Evolutionary conservation across 2,888 invertebrate genomes (phyloP).

Genomic region (Macrophya annulata): DNA sequence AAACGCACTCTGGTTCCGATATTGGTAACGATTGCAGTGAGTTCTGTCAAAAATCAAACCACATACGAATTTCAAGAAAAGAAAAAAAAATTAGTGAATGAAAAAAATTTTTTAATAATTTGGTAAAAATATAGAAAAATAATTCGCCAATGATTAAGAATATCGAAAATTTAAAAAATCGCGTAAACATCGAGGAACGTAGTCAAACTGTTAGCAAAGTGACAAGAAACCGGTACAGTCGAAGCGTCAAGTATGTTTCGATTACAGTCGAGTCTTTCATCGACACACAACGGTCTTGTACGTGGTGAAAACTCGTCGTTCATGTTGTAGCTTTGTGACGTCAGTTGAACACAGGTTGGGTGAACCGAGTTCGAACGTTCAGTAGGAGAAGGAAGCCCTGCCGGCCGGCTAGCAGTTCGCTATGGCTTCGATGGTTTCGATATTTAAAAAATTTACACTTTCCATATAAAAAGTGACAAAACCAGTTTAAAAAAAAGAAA

Average conservation of each 20-base stretch:
- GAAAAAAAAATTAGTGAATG: background rate
- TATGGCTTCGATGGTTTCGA: constrained; percentile 52
- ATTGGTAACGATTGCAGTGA: background rate
- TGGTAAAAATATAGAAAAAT: background rate
- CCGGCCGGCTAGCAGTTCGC: constrained; percentile 63
- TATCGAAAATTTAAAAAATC: background rate
- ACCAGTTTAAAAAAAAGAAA: background rate
- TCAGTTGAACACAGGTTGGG: constrained; percentile 47
- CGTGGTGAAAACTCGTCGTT: constrained; percentile 50
- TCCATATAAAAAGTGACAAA: background rate
- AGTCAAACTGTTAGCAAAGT: background rate
- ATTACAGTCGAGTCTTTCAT: constrained; percentile 33
- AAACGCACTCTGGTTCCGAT: background rate
- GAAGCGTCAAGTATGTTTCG: constrained; percentile 28
- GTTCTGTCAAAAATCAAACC: background rate
- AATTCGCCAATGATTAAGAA: background rate
- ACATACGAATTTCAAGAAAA: no score
- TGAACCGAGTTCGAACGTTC: constrained; percentile 51
- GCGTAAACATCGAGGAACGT: background rate
- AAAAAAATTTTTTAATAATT: background rate
- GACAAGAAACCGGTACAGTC: constrained; percentile 43
- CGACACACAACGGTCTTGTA: constrained; percentile 41
- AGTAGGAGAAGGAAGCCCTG: constrained; percentile 55
- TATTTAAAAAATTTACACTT: background rate
- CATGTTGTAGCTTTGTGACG: constrained; percentile 49